These are phyloP conservation scores for Jacana jacana DNA, from an alignment of 2,113 vertebrate species.

Conservation along the genomic window DNA sequence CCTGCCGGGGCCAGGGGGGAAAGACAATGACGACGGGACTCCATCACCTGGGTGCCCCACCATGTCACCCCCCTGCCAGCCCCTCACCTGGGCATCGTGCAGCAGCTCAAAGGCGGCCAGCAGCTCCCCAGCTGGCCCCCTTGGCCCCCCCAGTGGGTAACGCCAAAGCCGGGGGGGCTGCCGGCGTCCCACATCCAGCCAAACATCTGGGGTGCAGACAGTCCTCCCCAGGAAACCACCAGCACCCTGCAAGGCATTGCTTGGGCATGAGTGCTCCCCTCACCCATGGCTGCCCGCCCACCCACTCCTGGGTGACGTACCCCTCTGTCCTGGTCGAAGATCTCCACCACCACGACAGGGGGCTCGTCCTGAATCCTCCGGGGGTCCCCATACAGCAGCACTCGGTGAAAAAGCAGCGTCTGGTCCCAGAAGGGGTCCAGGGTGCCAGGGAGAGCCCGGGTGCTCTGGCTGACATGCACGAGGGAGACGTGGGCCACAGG, in stretches of 20 bases:
- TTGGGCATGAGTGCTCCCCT: accelerated
- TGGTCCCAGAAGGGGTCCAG: constrained; percentile 70
- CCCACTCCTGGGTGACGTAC: neutral
- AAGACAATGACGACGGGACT: accelerated
- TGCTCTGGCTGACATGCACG: constrained; percentile 64
- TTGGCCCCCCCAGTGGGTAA: neutral
- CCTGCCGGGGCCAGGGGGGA: neutral
- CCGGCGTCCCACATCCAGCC: constrained; percentile 21
- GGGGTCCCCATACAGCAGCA: constrained; percentile 68
- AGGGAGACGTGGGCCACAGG: constrained; percentile 60
- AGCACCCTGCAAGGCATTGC: constrained; percentile 9
- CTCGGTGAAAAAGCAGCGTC: constrained; percentile 65
- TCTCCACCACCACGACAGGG: constrained; percentile 56
- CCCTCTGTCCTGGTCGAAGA: constrained; percentile 41
- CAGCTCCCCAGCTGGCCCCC: constrained; percentile 45
- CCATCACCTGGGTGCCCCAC: neutral
- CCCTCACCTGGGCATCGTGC: constrained; percentile 56
- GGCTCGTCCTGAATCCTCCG: constrained; percentile 23
- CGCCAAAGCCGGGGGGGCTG: constrained; percentile 39
- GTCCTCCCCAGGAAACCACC: constrained; percentile 66
- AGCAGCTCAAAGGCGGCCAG: constrained; percentile 75
- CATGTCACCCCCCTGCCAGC: accelerated
- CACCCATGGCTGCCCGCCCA: neutral
- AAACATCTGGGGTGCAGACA: constrained; percentile 54
- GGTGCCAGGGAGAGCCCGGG: neutral